Conservation (phyloP, 2,113 vertebrate species). For the Telmatochromis brachygnathus region DNA sequence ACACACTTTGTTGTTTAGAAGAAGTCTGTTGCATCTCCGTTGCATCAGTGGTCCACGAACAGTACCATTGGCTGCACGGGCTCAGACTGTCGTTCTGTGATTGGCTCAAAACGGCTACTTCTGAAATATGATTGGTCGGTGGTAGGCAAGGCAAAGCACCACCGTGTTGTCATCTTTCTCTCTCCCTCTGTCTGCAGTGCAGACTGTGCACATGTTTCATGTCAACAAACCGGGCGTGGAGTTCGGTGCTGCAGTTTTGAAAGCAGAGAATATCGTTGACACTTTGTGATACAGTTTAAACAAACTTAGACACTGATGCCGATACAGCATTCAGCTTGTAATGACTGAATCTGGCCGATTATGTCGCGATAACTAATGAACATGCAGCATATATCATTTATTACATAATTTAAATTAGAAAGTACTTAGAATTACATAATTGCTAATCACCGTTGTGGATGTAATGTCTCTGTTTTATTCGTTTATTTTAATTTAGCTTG, state of each 20-base stretch:
- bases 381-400: neutral
- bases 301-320: neutral
- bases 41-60: constrained; percentile 71
- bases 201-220: constrained; percentile 69
- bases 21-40: constrained; percentile 70
- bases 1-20: constrained; percentile 58
- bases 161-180: constrained; percentile 14
- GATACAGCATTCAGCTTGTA: neutral
- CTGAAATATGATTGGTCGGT: constrained; percentile 60
- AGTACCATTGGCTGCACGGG: constrained; percentile 57
- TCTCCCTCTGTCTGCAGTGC: constrained; percentile 30
- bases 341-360: neutral
- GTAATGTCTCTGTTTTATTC: neutral
- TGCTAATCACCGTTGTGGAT: neutral
- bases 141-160: constrained; percentile 44
- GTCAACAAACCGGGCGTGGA: constrained; percentile 72
- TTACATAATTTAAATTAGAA: neutral
- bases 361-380: neutral
- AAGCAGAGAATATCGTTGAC: neutral
- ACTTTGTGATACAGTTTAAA: neutral
- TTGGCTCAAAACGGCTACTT: constrained; percentile 45
- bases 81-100: constrained; percentile 1
- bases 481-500: neutral
- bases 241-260: neutral
- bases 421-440: neutral